Evolutionary conservation across 2,113 vertebrate genomes (phyloP).

Genomic region (Aspiorhynchus laticeps): DNA sequence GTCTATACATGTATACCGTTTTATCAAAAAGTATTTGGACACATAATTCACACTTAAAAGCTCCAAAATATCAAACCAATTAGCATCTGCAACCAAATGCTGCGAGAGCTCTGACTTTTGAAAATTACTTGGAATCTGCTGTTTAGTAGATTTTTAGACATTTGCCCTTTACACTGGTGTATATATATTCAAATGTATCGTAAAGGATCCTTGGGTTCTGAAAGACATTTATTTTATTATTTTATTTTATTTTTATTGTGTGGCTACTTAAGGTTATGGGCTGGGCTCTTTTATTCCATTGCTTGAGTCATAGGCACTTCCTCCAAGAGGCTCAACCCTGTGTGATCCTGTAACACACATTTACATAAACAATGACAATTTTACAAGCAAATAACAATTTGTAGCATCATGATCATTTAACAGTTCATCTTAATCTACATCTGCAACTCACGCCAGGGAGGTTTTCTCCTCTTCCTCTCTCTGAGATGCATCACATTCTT

Average conservation of each 20-base stretch:
- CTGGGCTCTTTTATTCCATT: constrained; percentile 62
- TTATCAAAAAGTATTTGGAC: background rate
- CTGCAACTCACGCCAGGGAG: constrained; percentile 70
- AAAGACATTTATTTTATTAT: background rate
- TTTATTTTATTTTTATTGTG: background rate
- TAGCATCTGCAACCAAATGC: background rate
- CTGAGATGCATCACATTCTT: constrained; percentile 54
- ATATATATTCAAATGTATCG: background rate
- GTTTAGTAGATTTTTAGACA: background rate
- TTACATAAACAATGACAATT: constrained; percentile 28
- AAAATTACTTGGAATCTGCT: background rate
- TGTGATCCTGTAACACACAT: constrained; percentile 67
- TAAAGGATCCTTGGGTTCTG: background rate
- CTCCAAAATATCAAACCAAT: background rate
- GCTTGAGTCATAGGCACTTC: constrained; percentile 66
- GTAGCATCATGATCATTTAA: background rate
- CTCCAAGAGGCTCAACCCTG: constrained; percentile 72
- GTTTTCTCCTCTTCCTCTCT: constrained; percentile 74
- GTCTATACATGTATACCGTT: background rate
- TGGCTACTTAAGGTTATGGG: constrained; percentile 51
- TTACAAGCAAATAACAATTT: constrained; percentile 25
- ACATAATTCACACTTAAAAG: background rate
- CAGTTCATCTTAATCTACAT: background rate
- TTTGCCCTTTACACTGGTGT: background rate
- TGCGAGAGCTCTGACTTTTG: background rate